Evolutionary conservation across 92 coral and sea anemone species (phyloP).

Genomic region (Palythoa grandiflora): DNA sequence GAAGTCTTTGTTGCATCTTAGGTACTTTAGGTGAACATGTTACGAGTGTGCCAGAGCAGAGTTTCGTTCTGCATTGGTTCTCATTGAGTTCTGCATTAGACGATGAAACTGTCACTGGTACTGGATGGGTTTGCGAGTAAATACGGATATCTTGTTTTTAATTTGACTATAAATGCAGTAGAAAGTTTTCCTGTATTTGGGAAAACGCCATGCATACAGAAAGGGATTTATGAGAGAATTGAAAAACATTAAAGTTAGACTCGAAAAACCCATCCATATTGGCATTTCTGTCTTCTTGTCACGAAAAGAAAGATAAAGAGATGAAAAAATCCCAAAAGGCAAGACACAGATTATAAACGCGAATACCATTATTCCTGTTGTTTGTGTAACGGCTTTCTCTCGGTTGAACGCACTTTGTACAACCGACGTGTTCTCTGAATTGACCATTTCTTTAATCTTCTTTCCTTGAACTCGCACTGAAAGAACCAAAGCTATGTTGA

Average conservation of each 20-base stretch:
- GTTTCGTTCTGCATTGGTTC: neutral
- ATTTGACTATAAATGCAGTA: neutral
- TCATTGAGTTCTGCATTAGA: neutral
- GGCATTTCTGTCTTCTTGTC: neutral
- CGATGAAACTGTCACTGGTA: neutral
- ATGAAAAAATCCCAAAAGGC: neutral
- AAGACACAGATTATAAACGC: neutral
- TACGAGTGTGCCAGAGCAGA: neutral
- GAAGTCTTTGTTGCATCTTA: no score
- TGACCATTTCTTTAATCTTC: neutral
- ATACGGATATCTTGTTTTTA: neutral
- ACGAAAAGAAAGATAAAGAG: neutral
- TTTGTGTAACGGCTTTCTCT: slow-evolving; percentile 18
- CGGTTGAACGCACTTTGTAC: neutral
- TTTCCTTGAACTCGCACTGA: slow-evolving; percentile 9
- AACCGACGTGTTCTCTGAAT: neutral
- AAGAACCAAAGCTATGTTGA: neutral
- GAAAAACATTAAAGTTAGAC: neutral
- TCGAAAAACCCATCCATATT: neutral
- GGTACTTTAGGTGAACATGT: no score
- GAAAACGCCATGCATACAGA: neutral
- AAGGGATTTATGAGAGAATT: neutral
- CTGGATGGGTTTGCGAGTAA: neutral
- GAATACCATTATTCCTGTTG: neutral
- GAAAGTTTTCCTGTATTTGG: neutral